Conservation (phyloP, 2,797 vertebrate genomes). For the Allobates femoralis region DNA sequence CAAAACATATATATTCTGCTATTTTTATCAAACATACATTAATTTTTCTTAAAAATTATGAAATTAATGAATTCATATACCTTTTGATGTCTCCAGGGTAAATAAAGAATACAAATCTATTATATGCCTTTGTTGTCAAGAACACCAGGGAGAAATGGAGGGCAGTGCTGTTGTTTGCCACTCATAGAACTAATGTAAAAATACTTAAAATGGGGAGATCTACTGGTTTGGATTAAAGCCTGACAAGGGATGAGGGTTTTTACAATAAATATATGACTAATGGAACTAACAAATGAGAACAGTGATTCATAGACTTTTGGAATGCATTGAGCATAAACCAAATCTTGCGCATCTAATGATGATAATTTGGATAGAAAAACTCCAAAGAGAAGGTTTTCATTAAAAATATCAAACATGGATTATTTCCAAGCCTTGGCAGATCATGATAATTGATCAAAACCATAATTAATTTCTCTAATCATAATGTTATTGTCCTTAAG, state of each 20-base stretch:
- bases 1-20: too few relatives aligned
- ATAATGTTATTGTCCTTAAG: conserved; percentile 44
- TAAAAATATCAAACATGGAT: conserved; percentile 6
- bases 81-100: not conserved
- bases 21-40: too few relatives aligned
- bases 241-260: not conserved
- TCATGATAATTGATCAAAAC: conserved; percentile 30
- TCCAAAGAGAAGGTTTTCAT: not conserved
- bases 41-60: too few relatives aligned
- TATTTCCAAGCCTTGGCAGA: not conserved
- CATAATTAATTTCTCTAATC: conserved; percentile 46
- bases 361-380: not conserved
- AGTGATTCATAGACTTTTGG: not conserved
- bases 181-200: not conserved
- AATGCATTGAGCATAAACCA: not conserved
- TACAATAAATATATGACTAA: not conserved
- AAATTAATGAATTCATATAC: not conserved
- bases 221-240: not conserved
- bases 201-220: not conserved
- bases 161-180: not conserved
- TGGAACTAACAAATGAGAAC: not conserved
- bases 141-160: not conserved
- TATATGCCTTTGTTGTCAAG: not conserved
- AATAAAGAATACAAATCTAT: not conserved
- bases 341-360: not conserved